Conservation (phyloP, 2,888 invertebrate species). For the Noctuana brunneofusca region DNA sequence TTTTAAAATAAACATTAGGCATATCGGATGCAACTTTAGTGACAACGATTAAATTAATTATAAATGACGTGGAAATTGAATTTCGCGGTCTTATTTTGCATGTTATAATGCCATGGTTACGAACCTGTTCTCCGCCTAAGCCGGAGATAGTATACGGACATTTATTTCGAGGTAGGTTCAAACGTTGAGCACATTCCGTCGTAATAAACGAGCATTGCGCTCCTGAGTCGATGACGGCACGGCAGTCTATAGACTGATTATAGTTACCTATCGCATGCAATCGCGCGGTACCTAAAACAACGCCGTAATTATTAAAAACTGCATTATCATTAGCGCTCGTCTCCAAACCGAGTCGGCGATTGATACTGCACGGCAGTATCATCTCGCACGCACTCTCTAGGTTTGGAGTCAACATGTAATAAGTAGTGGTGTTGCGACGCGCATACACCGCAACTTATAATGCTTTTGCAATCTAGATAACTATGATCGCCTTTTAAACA, state of each 20-base stretch:
- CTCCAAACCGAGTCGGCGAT: neutral
- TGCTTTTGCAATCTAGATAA: neutral
- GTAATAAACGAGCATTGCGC: neutral
- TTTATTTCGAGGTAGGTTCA: neutral
- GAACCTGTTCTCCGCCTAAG: neutral
- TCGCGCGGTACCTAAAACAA: neutral
- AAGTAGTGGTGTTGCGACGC: neutral
- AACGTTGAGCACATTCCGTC: neutral
- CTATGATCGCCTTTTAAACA: neutral
- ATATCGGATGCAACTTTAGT: no score
- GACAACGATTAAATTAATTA: no score
- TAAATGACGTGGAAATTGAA: no score
- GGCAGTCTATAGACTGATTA: neutral
- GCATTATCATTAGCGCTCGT: neutral
- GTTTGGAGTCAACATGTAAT: neutral
- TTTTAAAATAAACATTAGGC: no score
- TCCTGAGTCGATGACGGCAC: neutral
- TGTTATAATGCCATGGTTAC: neutral
- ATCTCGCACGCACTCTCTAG: neutral
- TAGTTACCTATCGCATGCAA: neutral
- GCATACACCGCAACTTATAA: neutral
- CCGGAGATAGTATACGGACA: neutral
- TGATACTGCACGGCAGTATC: neutral
- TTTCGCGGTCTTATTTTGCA: no score
- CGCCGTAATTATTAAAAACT: neutral